Percentiles rank a stretch among this genome's conserved stretches.
phyloP scores from a whole-genome alignment of 2,797 vertebrate species.

The Coracias cyanogaster region DNA sequence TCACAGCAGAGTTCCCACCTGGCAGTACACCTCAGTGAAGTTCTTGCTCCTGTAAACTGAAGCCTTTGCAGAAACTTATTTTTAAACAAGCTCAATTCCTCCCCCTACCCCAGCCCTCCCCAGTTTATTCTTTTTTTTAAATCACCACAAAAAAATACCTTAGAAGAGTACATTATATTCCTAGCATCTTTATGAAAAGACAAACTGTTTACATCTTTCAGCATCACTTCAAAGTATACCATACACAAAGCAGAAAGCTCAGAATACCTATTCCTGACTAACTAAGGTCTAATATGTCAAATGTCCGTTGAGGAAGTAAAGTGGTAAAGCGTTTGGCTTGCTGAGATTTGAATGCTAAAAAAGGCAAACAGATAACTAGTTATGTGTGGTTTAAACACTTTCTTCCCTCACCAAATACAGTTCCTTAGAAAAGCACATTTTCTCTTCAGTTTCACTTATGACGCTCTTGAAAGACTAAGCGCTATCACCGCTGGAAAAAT shows the following conservation, averaged over 20 bases:
- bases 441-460: neutral
- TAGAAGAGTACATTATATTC: neutral
- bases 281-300: neutral
- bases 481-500: neutral
- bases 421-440: neutral
- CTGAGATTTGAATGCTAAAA: neutral
- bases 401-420: neutral
- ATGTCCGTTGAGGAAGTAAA: neutral
- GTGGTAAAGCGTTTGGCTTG: neutral
- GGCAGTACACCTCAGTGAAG: neutral
- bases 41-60: neutral
- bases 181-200: neutral
- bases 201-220: neutral
- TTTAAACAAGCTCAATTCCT: neutral
- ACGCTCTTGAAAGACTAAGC: neutral
- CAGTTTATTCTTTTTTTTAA: neutral
- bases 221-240: neutral
- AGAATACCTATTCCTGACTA: neutral
- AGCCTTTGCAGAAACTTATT: neutral
- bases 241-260: neutral
- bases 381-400: neutral
- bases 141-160: neutral
- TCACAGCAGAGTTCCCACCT: neutral
- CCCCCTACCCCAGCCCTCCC: too few relatives aligned
- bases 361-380: neutral